Conservation (phyloP, 2,797 vertebrate species). For the Cephalopachus bancanus region DNA sequence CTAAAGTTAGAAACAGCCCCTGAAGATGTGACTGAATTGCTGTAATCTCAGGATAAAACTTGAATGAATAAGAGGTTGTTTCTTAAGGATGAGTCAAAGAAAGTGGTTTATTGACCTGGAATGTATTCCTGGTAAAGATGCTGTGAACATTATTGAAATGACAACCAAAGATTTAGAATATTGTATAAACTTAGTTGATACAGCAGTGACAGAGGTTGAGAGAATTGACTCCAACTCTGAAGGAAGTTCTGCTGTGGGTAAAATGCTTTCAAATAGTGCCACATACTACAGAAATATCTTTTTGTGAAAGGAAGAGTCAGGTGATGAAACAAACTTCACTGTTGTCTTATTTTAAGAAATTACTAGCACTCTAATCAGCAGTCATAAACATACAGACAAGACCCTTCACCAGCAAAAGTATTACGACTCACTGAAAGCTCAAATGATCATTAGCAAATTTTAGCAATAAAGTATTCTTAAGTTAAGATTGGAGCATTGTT, state of each 20-base stretch:
- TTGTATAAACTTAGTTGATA: background rate
- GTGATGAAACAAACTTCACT: background rate
- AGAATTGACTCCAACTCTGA: background rate
- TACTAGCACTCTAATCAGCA: background rate
- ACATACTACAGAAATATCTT: background rate
- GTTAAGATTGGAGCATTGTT: background rate
- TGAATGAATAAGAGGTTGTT: background rate
- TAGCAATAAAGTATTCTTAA: background rate
- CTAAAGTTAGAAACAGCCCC: background rate
- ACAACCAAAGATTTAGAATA: background rate
- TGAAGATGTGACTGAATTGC: background rate
- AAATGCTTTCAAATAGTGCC: background rate
- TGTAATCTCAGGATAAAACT: background rate
- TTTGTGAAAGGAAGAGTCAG: background rate
- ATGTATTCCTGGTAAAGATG: background rate
- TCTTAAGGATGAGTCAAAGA: background rate
- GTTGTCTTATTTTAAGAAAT: background rate
- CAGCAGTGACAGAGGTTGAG: background rate
- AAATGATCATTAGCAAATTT: background rate
- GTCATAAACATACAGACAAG: background rate
- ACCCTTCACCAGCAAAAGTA: background rate
- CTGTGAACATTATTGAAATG: background rate
- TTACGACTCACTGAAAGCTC: background rate
- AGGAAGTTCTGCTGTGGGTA: background rate
- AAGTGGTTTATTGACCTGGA: background rate